phyloP scores from a whole-genome alignment of 2,797 vertebrate species.

The Molossus alvarezi region DNA sequence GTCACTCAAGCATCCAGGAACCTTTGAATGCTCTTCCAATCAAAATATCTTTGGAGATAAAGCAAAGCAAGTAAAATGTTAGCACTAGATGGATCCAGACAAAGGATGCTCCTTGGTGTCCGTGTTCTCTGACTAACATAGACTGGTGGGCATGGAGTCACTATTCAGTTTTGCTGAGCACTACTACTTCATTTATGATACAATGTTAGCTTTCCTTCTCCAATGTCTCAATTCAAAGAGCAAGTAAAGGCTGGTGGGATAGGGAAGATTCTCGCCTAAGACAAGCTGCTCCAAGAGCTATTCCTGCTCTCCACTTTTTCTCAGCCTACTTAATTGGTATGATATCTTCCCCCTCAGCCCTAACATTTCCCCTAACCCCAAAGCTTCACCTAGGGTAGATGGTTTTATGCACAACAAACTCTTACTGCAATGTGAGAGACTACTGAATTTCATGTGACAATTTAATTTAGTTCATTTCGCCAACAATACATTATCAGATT shows the following conservation, averaged over 20 bases:
- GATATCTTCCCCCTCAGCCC: background rate
- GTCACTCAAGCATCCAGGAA: background rate
- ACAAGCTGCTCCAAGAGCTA: background rate
- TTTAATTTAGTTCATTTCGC: conserved; percentile 46
- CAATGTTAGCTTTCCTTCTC: background rate
- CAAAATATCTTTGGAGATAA: conserved; percentile 16
- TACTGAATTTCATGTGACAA: conserved; percentile 41
- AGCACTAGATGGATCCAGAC: background rate
- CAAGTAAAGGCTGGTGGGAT: background rate
- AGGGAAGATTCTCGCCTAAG: conserved; percentile 5
- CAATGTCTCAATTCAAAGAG: background rate
- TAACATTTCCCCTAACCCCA: background rate
- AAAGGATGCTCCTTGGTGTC: background rate
- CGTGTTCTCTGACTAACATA: background rate
- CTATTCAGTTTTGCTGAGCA: background rate
- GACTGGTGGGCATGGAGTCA: background rate
- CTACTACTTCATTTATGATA: background rate
- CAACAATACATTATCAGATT: conserved; percentile 32
- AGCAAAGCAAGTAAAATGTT: background rate
- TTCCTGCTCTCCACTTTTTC: background rate
- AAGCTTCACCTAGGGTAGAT: conserved; percentile 3
- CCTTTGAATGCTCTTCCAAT: background rate
- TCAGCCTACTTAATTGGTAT: conserved; percentile 10
- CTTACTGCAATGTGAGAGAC: background rate
- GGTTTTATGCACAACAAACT: conserved; percentile 5